Percentiles rank a stretch among this genome's conserved stretches.
phyloP scores from a whole-genome alignment of 2,888 invertebrate genomes.

The Chydorus sphaericus region DNA sequence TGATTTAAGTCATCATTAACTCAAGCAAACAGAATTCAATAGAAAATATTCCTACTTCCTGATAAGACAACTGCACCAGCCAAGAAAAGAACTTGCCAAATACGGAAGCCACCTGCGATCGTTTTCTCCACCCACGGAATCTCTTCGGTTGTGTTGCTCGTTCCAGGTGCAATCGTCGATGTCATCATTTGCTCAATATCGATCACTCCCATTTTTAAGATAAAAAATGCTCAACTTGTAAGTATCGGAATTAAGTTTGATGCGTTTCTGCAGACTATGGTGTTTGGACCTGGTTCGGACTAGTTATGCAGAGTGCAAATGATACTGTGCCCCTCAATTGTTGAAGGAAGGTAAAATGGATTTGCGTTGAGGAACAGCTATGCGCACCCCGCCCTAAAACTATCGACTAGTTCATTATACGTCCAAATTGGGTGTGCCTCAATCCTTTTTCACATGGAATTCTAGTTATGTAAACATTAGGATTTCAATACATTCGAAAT shows the following conservation, averaged over 20 bases:
- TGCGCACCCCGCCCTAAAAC: not conserved
- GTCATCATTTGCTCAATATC: not conserved
- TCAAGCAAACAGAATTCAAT: slow-evolving; percentile 12
- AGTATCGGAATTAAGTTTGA: not conserved
- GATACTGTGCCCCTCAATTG: not conserved
- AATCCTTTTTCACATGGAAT: too few species aligned
- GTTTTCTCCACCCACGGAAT: slow-evolving; percentile 57
- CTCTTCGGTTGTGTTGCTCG: slow-evolving; percentile 16
- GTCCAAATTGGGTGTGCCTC: not conserved
- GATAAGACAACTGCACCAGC: slow-evolving; percentile 46
- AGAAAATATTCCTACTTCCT: slow-evolving; percentile 36
- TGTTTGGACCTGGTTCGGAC: too few species aligned
- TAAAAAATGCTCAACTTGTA: too few species aligned
- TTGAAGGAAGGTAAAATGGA: not conserved
- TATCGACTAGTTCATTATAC: slow-evolving; percentile 3
- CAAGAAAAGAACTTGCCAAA: slow-evolving; percentile 69
- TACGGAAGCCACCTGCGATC: slow-evolving; percentile 49
- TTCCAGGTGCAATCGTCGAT: not conserved
- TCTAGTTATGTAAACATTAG: too few species aligned
- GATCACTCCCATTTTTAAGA: not conserved
- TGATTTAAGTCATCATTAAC: too few species aligned
- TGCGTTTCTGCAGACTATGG: not conserved
- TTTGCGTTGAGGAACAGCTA: not conserved
- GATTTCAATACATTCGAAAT: too few species aligned
- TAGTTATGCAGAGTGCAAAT: too few species aligned